phyloP scores from a whole-genome alignment of 2,797 vertebrate species.

The Propithecus deckenii region DNA sequence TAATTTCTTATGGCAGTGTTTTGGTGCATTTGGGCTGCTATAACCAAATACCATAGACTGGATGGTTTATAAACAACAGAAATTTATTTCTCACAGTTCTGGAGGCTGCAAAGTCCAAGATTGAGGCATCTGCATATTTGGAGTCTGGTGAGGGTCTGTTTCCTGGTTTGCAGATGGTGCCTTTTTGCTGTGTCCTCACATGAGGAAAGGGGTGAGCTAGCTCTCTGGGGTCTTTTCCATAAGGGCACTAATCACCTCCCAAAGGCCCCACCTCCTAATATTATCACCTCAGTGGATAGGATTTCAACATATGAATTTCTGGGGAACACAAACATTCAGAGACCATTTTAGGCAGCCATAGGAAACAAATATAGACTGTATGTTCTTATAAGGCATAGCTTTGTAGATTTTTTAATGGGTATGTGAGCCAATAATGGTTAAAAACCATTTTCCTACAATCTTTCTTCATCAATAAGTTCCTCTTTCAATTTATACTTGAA shows the following conservation, averaged over 20 bases:
- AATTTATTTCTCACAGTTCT: not conserved
- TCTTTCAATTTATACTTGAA: not conserved
- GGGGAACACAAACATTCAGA: not conserved
- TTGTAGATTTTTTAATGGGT: not conserved
- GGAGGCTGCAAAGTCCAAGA: not conserved
- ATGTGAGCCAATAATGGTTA: not conserved
- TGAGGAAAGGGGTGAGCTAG: not conserved
- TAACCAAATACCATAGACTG: not conserved
- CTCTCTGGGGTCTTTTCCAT: not conserved
- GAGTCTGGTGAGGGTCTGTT: not conserved
- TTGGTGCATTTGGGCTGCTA: not conserved
- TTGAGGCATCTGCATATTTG: not conserved
- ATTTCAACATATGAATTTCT: not conserved
- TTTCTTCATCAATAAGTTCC: not conserved
- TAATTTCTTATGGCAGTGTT: not conserved
- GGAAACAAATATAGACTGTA: not conserved
- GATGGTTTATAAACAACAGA: not conserved
- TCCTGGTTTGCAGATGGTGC: not conserved
- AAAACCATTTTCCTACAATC: not conserved
- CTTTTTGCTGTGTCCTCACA: not conserved
- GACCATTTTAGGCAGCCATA: not conserved
- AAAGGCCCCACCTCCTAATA: not conserved
- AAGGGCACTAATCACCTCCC: not conserved
- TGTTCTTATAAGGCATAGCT: not conserved
- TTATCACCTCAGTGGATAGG: not conserved